These are phyloP conservation scores for Cyphomyrmex costatus DNA, from an alignment of 1,140 invertebrate genomes.

Conservation along the genomic window DNA sequence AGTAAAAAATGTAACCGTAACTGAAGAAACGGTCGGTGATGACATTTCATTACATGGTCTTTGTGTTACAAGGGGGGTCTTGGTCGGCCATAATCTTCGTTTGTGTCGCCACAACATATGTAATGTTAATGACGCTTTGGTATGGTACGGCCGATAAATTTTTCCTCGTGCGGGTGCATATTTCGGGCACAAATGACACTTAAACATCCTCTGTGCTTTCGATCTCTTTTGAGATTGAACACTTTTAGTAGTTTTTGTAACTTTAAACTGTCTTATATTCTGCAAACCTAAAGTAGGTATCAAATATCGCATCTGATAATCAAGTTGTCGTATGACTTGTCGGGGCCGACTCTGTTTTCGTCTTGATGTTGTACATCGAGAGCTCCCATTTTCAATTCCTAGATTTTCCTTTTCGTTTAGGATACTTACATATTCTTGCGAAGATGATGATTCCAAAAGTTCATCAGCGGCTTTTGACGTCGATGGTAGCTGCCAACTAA, in stretches of 20 bases:
- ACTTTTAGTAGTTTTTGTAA: background rate
- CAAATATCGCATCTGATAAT: slow-evolving; percentile 14
- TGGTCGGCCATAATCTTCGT: background rate
- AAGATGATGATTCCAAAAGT: background rate
- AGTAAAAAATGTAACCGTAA: slow-evolving; percentile 75
- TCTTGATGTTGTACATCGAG: no score
- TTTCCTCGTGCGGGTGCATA: slow-evolving; percentile 66
- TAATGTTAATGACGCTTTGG: slow-evolving; percentile 83
- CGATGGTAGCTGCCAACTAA: slow-evolving; percentile 21
- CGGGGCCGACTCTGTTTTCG: no score
- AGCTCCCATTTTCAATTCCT: no score
- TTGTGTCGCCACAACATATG: slow-evolving; percentile 86
- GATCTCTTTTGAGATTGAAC: background rate
- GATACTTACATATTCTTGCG: background rate
- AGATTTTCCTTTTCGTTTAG: background rate
- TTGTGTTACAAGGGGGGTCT: background rate
- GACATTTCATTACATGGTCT: background rate
- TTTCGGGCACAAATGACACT: slow-evolving; percentile 75
- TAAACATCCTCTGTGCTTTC: slow-evolving; percentile 18
- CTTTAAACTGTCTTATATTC: background rate
- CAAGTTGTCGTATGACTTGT: slow-evolving; percentile 44
- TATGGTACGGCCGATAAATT: slow-evolving; percentile 82
- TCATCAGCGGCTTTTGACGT: background rate
- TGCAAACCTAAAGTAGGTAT: background rate
- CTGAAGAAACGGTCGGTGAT: slow-evolving; percentile 28